Conservation (phyloP, 2,113 vertebrate genomes). For the Lynx canadensis region DNA sequence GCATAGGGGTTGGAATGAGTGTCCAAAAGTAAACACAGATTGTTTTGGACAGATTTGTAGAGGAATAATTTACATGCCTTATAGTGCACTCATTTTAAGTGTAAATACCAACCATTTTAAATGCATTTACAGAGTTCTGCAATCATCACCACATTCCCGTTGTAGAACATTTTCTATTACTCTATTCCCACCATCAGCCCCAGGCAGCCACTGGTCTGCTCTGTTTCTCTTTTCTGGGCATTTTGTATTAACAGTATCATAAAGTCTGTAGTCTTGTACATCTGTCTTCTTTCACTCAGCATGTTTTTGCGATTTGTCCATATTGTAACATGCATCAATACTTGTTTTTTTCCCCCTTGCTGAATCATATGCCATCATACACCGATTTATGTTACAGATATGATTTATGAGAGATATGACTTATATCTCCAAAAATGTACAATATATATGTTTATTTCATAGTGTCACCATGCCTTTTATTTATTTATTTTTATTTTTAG, state of each 20-base stretch:
- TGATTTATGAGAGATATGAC: too few species aligned
- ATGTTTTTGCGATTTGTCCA: neutral
- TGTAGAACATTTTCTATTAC: conserved; percentile 28
- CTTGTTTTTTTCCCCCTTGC: neutral
- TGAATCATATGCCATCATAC: neutral
- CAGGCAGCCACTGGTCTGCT: neutral
- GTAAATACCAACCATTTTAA: neutral
- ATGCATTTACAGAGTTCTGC: neutral
- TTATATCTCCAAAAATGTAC: neutral
- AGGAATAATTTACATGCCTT: neutral
- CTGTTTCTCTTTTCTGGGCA: neutral
- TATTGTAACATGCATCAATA: neutral
- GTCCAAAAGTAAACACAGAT: neutral
- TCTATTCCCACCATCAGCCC: neutral
- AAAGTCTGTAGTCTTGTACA: neutral
- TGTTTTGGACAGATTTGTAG: neutral
- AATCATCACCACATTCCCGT: neutral
- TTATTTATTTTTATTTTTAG: neutral
- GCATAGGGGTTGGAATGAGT: neutral
- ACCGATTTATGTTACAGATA: neutral
- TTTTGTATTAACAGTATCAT: neutral
- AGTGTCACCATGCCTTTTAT: neutral
- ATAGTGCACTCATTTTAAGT: neutral
- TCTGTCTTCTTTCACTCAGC: neutral
- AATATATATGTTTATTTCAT: neutral